These are phyloP conservation scores for Leptonema lineaticorne DNA, from an alignment of 1,140 invertebrate genomes.

Conservation along the genomic window DNA sequence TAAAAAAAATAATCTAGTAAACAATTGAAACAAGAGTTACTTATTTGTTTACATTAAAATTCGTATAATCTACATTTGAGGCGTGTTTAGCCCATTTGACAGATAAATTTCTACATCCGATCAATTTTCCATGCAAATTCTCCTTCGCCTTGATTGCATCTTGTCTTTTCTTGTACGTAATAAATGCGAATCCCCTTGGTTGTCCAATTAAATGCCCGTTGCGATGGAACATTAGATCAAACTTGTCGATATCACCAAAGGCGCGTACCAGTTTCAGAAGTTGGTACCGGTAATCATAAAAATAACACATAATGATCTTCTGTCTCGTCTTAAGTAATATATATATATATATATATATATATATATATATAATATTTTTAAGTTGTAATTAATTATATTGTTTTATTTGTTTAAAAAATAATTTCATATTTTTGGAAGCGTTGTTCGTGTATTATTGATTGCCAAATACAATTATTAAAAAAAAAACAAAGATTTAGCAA, in stretches of 20 bases:
- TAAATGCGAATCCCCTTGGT: conserved; percentile 91
- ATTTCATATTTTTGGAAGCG: too few species aligned
- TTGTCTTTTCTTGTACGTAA: conserved; percentile 73
- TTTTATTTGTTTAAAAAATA: too few species aligned
- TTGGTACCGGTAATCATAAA: conserved; percentile 78
- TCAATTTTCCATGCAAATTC: conserved; percentile 71
- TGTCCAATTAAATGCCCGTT: conserved; percentile 83
- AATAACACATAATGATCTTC: conserved; percentile 39
- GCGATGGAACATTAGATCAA: conserved; percentile 91
- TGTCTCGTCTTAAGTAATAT: too few species aligned
- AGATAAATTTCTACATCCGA: conserved; percentile 73
- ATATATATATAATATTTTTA: too few species aligned
- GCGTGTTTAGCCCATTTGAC: conserved; percentile 82
- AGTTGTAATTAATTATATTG: too few species aligned
- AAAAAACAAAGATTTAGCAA: too few species aligned
- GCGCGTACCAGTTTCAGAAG: conserved; percentile 92
- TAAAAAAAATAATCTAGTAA: conserved; percentile 39
- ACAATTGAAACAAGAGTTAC: neutral
- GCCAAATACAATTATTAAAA: too few species aligned
- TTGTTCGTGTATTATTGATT: too few species aligned
- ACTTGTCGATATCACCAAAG: conserved; percentile 88
- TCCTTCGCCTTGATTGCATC: conserved; percentile 68
- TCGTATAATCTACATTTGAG: conserved; percentile 57
- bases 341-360: too few species aligned
- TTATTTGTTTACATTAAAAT: neutral